Base-by-base conservation (phyloP, 2,888 invertebrate genomes). In the Epiblema foenella region DNA sequence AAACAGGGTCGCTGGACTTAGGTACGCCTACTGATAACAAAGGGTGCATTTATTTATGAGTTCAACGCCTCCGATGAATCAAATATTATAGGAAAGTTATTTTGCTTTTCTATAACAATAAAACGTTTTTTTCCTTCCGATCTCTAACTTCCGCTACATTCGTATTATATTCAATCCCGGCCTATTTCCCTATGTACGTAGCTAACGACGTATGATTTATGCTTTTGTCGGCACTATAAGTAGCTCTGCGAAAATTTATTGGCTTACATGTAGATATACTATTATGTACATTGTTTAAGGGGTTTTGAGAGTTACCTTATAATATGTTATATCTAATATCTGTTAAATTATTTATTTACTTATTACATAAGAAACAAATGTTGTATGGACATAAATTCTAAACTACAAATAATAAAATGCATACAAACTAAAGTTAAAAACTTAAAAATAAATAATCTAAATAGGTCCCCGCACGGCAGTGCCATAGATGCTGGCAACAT, bases 81-180 rank as follows among this genome's bases (percentile, higher is more conserved):
- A 39, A 66, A 71, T 59, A 57, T 59, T 57, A 70, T 65, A 51
- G 71, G 75, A 75, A 75, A 68, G 49, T 67, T 69, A 75, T 62
- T 58, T 52, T 73, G 65, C 69, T 72, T 24, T 69, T 68, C 63
- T 51, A 65, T 73, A 64, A 59, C 20, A 62, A 77, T 70, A 75
- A 67, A 73, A 76, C 66, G 68, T 56, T 71, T 69, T 69, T 75
- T n/a, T 70, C 73, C 70, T 65, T 76, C 73, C 73, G 69, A 59
- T 75, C 56, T 51, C 68, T 71, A 65, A 33, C 59, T 71, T 58
- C 65, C 62, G 60, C 65, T 69, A 73, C 73, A 74, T 71, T 75
- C 73, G 68, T 76, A 62, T 63, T 69, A 73, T 70, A 73, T 77
- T 69, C 69, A 72, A 75, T 73, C 73, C 63, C 73, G 49, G 62